Conservation (phyloP, 2,113 vertebrate species). For the Propithecus coquereli region DNA sequence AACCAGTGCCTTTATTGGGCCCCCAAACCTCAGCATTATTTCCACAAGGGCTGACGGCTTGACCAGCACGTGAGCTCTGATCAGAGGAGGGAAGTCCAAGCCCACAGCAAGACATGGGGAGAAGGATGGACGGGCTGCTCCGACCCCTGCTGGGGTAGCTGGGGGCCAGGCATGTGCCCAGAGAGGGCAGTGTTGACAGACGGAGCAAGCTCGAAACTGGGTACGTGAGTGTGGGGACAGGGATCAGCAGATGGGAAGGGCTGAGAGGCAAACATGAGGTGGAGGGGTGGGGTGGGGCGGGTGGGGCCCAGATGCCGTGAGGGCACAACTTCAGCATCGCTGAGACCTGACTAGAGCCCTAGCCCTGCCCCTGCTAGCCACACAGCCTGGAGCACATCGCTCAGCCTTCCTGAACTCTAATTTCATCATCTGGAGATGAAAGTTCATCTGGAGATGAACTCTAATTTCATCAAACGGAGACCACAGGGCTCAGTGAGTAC, state of each 20-base stretch:
- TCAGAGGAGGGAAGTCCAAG: background rate
- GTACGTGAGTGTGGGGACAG: background rate
- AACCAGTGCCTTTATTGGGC: background rate
- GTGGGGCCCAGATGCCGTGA: background rate
- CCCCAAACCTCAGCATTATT: background rate
- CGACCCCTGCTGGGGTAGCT: background rate
- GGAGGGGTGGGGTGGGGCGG: too few relatives aligned
- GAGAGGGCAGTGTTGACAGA: background rate
- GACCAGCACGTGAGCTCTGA: background rate
- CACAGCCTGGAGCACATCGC: background rate
- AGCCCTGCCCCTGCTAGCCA: background rate
- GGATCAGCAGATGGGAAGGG: background rate
- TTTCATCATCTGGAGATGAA: background rate
- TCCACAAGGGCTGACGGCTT: background rate
- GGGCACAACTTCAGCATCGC: too few relatives aligned
- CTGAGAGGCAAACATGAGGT: background rate
- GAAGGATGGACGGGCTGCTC: background rate
- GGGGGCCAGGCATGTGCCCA: background rate
- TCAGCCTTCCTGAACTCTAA: background rate
- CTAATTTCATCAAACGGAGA: background rate
- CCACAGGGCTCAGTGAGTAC: background rate
- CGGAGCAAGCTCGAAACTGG: too few relatives aligned
- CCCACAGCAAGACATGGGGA: background rate
- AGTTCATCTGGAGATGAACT: too few relatives aligned
- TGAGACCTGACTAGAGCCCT: too few relatives aligned